These are phyloP conservation scores for Meta bourneti DNA, from an alignment of 2,888 invertebrate genomes.

Conservation along the genomic window DNA sequence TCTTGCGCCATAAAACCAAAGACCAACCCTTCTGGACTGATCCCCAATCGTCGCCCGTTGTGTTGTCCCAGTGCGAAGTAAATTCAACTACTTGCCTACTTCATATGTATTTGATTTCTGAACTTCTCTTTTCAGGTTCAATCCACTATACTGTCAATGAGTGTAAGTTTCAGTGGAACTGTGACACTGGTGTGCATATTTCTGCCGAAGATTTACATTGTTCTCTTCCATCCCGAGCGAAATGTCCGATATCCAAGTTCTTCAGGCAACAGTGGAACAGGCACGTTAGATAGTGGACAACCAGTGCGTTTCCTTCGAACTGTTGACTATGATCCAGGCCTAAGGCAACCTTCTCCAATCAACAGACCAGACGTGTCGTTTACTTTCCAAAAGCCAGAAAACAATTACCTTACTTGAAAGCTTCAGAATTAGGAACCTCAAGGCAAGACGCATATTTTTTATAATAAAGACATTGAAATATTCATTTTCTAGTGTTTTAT, in stretches of 20 bases:
- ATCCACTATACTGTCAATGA: constrained; percentile 88
- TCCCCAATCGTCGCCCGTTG: too few relatives aligned
- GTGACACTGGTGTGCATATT: constrained; percentile 88
- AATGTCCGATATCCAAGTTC: constrained; percentile 85
- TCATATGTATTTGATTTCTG: too few relatives aligned
- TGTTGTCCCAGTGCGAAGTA: too few relatives aligned
- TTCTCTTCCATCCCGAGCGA: constrained; percentile 89
- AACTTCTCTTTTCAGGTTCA: constrained; percentile 85
- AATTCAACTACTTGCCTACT: too few relatives aligned
- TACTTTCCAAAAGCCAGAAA: neutral
- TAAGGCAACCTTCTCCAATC: constrained; percentile 12
- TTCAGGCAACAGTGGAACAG: constrained; percentile 24
- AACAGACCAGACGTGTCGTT: constrained; percentile 2
- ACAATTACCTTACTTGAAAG: neutral
- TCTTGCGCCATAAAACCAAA: too few relatives aligned
- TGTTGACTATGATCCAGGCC: neutral
- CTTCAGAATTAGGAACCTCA: too few relatives aligned
- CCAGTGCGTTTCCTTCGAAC: constrained; percentile 36
- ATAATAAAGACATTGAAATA: too few relatives aligned
- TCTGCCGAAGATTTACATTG: constrained; percentile 89
- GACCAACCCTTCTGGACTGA: too few relatives aligned
- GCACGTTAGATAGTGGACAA: neutral
- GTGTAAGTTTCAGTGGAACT: constrained; percentile 88
- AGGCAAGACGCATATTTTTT: too few relatives aligned
- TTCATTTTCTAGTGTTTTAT: too few relatives aligned